Conservation (phyloP, 2,113 vertebrate genomes). For the Tenebrosternarchus preto region DNA sequence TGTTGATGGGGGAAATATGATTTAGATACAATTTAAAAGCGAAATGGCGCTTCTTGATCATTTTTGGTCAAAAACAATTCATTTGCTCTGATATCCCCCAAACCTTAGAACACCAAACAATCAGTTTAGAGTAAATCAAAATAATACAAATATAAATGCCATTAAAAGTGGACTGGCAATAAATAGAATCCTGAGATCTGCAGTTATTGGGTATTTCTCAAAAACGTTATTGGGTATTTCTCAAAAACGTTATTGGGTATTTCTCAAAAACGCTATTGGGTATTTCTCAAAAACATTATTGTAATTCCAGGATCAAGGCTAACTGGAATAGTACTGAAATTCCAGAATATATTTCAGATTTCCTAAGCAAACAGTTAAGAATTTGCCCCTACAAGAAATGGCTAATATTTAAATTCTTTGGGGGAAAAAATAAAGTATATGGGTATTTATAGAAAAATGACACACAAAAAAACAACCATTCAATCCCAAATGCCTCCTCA, state of each 20-base stretch:
- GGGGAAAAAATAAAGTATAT: constrained; percentile 80
- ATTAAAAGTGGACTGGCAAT: constrained; percentile 71
- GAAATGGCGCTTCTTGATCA: constrained; percentile 38
- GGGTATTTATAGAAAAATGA: constrained; percentile 73
- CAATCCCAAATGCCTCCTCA: constrained; percentile 56
- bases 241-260: constrained; percentile 67
- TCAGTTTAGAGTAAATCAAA: constrained; percentile 59
- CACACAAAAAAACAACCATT: constrained; percentile 68
- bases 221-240: constrained; percentile 70
- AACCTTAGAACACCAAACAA: constrained; percentile 63
- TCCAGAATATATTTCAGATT: constrained; percentile 66
- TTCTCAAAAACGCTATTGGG: constrained; percentile 67
- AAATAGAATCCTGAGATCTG: constrained; percentile 79
- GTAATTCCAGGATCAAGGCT: constrained; percentile 70
- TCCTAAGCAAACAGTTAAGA: constrained; percentile 60
- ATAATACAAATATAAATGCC: constrained; percentile 63
- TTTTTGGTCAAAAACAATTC: constrained; percentile 70
- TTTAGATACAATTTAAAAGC: constrained; percentile 11
- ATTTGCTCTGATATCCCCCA: constrained; percentile 60
- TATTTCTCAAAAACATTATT: constrained; percentile 67
- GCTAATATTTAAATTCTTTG: constrained; percentile 72
- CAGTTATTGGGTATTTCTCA: constrained; percentile 66
- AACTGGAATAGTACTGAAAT: constrained; percentile 67
- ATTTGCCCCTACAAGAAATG: constrained; percentile 60
- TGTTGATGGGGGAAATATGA: constrained; percentile 33